These are phyloP conservation scores for Dasysyrphus albostriatus DNA, from an alignment of 2,888 invertebrate genomes.

Conservation along the genomic window DNA sequence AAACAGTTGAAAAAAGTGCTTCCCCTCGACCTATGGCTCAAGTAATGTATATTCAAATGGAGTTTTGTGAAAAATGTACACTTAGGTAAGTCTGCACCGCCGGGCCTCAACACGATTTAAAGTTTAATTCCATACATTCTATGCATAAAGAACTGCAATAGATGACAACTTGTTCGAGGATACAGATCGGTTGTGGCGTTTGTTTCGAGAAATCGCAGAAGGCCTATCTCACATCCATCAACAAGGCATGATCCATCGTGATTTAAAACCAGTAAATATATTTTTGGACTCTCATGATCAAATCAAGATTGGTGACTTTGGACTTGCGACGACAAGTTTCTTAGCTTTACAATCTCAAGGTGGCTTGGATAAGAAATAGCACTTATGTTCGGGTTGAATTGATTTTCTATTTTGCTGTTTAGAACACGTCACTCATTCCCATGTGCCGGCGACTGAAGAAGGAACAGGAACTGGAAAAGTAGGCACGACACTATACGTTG, in stretches of 20 bases:
- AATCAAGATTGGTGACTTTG: constrained; percentile 98
- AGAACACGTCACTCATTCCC: constrained; percentile 77
- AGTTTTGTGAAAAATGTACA: constrained; percentile 98
- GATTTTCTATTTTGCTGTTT: not conserved
- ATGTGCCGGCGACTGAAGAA: constrained; percentile 80
- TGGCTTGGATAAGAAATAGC: constrained; percentile 4
- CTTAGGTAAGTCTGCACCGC: constrained; percentile 85
- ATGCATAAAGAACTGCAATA: constrained; percentile 88
- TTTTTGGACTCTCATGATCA: constrained; percentile 97
- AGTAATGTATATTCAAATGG: constrained; percentile 97
- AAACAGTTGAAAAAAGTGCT: constrained; percentile 75
- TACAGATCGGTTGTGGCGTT: constrained; percentile 92
- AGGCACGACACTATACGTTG: constrained; percentile 97
- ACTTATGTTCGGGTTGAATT: not conserved
- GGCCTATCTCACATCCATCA: constrained; percentile 95
- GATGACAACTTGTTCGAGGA: constrained; percentile 92
- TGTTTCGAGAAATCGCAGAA: constrained; percentile 97
- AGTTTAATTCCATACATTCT: not conserved
- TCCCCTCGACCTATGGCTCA: constrained; percentile 82
- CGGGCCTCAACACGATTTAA: not conserved
- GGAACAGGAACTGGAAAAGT: constrained; percentile 90
- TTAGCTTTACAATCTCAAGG: constrained; percentile 82
- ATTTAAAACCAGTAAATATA: constrained; percentile 95
- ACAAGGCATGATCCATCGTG: constrained; percentile 94
- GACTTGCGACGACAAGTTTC: constrained; percentile 94